Evolutionary conservation across 2,113 vertebrate species (phyloP), one percentile per base, ranked within the genome.

Genomic region (Cebidichthys violaceus): DNA sequence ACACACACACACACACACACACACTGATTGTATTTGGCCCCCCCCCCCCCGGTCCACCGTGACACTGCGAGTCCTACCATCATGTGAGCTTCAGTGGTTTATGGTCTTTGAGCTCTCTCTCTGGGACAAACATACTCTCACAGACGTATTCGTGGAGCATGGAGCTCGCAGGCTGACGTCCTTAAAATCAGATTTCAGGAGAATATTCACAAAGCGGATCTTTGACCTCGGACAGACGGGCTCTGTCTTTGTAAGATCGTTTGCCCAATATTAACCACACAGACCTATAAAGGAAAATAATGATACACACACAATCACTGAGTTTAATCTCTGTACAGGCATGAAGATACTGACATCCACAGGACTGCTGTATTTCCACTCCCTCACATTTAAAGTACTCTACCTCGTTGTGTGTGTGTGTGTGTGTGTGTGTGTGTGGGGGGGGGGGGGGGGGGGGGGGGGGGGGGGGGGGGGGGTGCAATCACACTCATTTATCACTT

Each of bases 11-110:
- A 55, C 52, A 55, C 54, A 27, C 54, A 27, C 54, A 77, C 85
- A 82, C 73, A 2, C 69, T 81, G 47, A 54, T 71, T 71, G 79
- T 55, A 45, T 85, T 83, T 83, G 77, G 9, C 41, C 41, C 9
- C 89, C 86, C 75, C 52, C 39, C 33, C 86, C 75, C 45, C 31
- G 18, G 24, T 83, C 89, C 68, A 77, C 29, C 31, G 18, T n/a
- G 74, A 88, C 59, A 57, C 60, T 73, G 74, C 73, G 50, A 75
- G 79, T 80, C 65, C 68, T 17, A 14, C 55, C 77, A 29, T 84
- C 80, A 85, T 82, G 69, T 75, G 81, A 88, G 83, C 54, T 14
- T 14, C 35, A 20, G 81, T 37, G 77, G 81, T 74, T 89, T 13
- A 24, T 4, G 60, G 70, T 43, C 62, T 82, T 70, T 73, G 24